Base-by-base conservation (phyloP, 2,888 invertebrate genomes). In the Axea sp. region DNA sequence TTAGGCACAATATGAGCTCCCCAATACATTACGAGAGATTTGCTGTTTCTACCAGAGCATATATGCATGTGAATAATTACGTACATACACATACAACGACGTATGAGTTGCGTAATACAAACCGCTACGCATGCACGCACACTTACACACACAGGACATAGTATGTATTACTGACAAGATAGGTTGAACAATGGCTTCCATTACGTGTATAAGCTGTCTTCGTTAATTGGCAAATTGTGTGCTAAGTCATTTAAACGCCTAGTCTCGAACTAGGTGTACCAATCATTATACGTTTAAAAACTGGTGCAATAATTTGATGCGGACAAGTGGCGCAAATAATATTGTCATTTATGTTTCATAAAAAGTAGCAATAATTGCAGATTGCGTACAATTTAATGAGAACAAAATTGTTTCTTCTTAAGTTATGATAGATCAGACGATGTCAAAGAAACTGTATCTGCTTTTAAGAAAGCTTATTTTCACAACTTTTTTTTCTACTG, bases 101-200 rank as follows among this genome's bases (percentile, higher is more conserved):
- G 19, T n/a, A n/a, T n/a, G n/a, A n/a, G 51, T 68, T 57, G 60
- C 64, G 76, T 65, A 67, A 73, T 64, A 72, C 76, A 47, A 73
- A 68, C 57, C 9, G 51, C 30, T 64, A 55, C 49, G 28, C 59
- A 53, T 55, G 19, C 31, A 69, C 55, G 30, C 51, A 45, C 43
- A 47, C 51, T 22, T 53, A 60, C 68, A 35, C 45, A 60, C 60
- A 39, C 35, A 76, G 77, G 35, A 41, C 53, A 28, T 17, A 51
- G 43, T 74, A 78, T 80, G 80, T 83, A 81, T 81, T 81, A 82
- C 81, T 77, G 81, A 80, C 83, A 82, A 83, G 83, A 83, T 85
- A 84, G 82, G 80, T 83, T 78, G 83, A 85, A 86, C 86, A 86
- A 86, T 85, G 81, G 80, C 82, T 83, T 85, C 84, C 84, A 86